Evolutionary conservation across 2,888 invertebrate species (phyloP).

Genomic region (Nomada fucata): DNA sequence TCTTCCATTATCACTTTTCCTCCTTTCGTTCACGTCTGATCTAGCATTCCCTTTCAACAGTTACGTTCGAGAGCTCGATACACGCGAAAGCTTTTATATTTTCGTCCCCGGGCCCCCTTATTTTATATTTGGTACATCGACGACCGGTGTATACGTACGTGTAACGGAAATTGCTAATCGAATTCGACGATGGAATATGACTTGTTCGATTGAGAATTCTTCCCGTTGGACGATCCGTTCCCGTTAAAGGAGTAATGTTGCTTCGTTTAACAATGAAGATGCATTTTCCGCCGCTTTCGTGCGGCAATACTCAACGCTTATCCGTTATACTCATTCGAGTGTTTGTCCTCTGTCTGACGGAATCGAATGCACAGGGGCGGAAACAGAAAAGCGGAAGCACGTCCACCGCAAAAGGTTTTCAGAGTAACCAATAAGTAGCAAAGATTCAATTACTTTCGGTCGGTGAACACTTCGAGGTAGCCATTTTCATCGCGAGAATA

Average conservation of each 20-base stretch:
- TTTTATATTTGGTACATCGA: not conserved
- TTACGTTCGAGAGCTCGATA: not conserved
- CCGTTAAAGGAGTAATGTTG: conserved; percentile 28
- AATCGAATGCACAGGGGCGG: conserved; percentile 28
- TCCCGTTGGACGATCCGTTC: not conserved
- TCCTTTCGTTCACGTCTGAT: not conserved
- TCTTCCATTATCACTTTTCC: conserved; percentile 16
- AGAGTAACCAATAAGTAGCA: conserved; percentile 55
- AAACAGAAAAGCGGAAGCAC: conserved; percentile 24
- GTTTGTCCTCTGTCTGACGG: conserved; percentile 45
- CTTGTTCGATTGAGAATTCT: not conserved
- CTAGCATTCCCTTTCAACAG: not conserved
- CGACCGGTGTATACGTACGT: too few relatives aligned
- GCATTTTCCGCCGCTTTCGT: conserved; percentile 32
- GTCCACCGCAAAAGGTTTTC: conserved; percentile 46
- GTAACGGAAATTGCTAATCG: not conserved
- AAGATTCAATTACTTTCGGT: conserved; percentile 64
- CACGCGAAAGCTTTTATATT: not conserved
- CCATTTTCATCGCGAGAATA: conserved; percentile 43
- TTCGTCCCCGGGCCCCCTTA: not conserved
- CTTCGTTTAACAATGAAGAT: conserved; percentile 32
- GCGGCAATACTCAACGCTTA: conserved; percentile 26
- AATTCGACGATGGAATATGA: not conserved
- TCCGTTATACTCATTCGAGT: conserved; percentile 44
- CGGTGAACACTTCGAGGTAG: conserved; percentile 53